phyloP scores from a whole-genome alignment of 2,113 vertebrate genomes.

The Myiagra hebetior region DNA sequence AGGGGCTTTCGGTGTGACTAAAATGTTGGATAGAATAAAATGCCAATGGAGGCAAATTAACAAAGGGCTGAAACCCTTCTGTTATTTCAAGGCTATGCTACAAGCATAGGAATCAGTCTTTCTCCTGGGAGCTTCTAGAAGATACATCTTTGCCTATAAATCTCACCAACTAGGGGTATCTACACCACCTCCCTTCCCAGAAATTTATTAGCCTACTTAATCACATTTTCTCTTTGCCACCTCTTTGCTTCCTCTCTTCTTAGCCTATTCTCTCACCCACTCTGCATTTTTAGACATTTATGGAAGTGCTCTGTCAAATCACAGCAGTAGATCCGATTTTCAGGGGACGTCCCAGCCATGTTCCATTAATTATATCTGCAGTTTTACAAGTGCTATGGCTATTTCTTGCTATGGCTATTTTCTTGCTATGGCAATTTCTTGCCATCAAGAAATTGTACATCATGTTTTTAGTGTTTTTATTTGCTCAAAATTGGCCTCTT shows the following conservation, averaged over 20 bases:
- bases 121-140: not conserved
- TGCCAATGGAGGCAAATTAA: not conserved
- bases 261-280: not conserved
- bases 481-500: not conserved
- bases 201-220: not conserved
- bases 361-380: not conserved
- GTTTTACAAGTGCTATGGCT: not conserved
- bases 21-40: not conserved
- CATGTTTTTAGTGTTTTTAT: not conserved
- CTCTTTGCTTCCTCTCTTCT: not conserved
- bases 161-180: not conserved
- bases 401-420: too few relatives aligned
- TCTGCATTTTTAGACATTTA: not conserved
- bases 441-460: not conserved
- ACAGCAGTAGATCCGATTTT: not conserved
- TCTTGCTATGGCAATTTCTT: too few relatives aligned
- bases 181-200: not conserved
- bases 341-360: not conserved
- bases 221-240: not conserved
- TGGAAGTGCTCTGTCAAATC: not conserved
- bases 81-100: not conserved
- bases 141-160: not conserved
- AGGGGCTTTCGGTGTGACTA: not conserved
- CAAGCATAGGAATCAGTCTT: not conserved
- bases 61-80: not conserved